Evolutionary conservation across 2,797 vertebrate genomes (phyloP).

Genomic region (Myotis planiceps): DNA sequence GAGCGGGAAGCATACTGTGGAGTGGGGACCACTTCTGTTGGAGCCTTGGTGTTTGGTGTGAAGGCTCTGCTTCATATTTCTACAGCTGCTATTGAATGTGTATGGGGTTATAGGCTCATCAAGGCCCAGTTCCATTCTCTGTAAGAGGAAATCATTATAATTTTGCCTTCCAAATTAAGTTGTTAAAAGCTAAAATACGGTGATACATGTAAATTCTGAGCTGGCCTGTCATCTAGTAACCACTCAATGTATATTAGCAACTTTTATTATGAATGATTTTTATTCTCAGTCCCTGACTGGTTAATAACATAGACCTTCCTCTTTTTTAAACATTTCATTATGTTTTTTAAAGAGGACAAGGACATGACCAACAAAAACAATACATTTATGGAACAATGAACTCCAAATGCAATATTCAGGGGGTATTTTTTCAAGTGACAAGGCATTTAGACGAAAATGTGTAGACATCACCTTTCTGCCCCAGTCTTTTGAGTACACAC

Average conservation of each 20-base stretch:
- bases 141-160: background rate
- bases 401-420: background rate
- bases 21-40: background rate
- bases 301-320: background rate
- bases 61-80: background rate
- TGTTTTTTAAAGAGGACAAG: background rate
- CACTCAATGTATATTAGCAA: background rate
- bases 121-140: background rate
- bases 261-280: background rate
- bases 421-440: background rate
- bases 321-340: background rate
- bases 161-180: background rate
- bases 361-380: background rate
- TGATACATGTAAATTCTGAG: background rate
- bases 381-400: background rate
- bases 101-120: background rate
- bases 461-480: background rate
- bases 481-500: background rate
- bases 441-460: background rate
- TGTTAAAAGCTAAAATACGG: conserved; percentile 14
- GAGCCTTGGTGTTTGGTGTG: background rate
- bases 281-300: background rate
- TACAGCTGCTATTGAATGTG: background rate
- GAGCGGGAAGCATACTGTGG: background rate
- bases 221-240: background rate